phyloP scores from a whole-genome alignment of 2,113 vertebrate genomes.

The Morone chrysops region DNA sequence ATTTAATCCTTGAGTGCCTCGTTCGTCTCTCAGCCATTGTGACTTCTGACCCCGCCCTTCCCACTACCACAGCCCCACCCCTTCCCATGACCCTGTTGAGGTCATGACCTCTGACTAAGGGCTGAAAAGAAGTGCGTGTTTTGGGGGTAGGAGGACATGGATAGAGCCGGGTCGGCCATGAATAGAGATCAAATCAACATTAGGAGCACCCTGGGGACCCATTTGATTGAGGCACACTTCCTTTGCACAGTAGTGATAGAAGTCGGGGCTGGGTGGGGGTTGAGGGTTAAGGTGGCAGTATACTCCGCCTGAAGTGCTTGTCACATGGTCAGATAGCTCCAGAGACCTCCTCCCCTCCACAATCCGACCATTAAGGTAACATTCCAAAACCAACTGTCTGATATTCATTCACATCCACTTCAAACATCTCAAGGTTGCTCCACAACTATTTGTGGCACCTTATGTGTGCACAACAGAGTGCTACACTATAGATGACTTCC shows the following conservation, averaged over 20 bases:
- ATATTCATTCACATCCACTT: too few species aligned
- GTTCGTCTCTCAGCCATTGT: background rate
- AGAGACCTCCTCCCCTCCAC: too few species aligned
- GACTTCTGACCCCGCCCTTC: background rate
- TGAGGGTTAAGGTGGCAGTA: background rate
- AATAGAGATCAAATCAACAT: constrained; percentile 41
- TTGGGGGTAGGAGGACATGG: background rate
- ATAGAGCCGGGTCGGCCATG: background rate
- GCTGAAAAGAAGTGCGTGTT: constrained; percentile 10
- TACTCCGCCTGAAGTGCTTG: too few species aligned
- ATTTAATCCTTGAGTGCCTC: constrained; percentile 38
- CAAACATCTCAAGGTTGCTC: too few species aligned
- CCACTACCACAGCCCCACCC: background rate
- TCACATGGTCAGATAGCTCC: too few species aligned
- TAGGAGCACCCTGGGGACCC: constrained; percentile 6
- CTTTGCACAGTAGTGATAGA: background rate
- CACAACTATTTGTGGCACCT: too few species aligned
- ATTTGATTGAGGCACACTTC: constrained; percentile 1
- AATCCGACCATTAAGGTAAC: too few species aligned
- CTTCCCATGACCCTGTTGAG: constrained; percentile 3
- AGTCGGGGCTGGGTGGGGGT: background rate
- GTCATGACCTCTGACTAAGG: constrained; percentile 18
- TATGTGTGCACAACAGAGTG: too few species aligned
- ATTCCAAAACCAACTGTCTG: too few species aligned
- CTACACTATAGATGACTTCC: too few species aligned